These are phyloP conservation scores for Melanostoma mellinum DNA, from an alignment of 2,888 invertebrate genomes.

Conservation along the genomic window DNA sequence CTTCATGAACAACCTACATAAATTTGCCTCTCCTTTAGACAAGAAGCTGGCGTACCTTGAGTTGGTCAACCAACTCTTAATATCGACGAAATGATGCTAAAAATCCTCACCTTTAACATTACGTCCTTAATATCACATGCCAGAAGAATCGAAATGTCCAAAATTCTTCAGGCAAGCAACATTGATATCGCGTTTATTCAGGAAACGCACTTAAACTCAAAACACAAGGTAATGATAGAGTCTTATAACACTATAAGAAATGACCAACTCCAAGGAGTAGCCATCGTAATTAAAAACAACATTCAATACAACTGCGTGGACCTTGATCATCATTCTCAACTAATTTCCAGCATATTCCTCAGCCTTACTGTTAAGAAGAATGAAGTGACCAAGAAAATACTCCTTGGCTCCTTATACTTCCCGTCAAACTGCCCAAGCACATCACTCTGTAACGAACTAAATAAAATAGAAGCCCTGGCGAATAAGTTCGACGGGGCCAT, in stretches of 20 bases:
- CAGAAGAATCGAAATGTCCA: conserved; percentile 8
- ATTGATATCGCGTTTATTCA: conserved; percentile 26
- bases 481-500: too few species aligned
- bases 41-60: conserved; percentile 19
- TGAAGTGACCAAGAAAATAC: too few species aligned
- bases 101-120: conserved; percentile 28
- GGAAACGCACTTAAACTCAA: conserved; percentile 15
- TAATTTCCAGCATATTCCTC: too few species aligned
- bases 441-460: too few species aligned
- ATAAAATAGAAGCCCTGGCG: too few species aligned
- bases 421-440: too few species aligned
- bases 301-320: too few species aligned
- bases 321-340: too few species aligned
- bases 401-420: too few species aligned
- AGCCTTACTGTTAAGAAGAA: too few species aligned
- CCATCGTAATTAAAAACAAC: too few species aligned
- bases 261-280: too few species aligned
- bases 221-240: conserved; percentile 6
- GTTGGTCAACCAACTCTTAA: neutral
- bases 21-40: neutral
- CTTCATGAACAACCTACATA: conserved; percentile 8
- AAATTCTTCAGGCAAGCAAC: neutral
- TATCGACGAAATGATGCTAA: neutral
- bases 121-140: conserved; percentile 22
- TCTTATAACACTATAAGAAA: neutral